Percentiles rank a stretch among this genome's conserved stretches.
phyloP scores from a whole-genome alignment of 2,797 vertebrate genomes.

The Etheostoma perlongum region DNA sequence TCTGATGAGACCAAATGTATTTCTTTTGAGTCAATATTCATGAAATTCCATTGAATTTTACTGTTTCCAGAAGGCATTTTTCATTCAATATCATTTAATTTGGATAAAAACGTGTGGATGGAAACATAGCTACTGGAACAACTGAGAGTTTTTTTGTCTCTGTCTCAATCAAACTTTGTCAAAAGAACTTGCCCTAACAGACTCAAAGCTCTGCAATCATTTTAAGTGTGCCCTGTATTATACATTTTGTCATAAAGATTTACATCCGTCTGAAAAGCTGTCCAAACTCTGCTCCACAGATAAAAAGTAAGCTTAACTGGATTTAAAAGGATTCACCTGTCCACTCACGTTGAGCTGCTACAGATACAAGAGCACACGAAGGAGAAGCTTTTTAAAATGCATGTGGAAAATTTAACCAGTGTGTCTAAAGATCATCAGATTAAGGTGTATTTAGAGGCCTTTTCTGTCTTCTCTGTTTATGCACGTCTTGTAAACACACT shows the following conservation, averaged over 20 bases:
- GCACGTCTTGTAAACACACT: constrained; percentile 28
- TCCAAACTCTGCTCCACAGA: neutral
- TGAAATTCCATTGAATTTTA: no score
- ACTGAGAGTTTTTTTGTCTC: no score
- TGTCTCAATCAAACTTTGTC: neutral
- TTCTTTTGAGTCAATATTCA: no score
- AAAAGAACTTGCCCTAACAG: neutral
- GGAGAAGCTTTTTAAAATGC: constrained; percentile 8
- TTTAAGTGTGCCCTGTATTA: no score
- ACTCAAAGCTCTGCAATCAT: neutral
- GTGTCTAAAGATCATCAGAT: constrained; percentile 29
- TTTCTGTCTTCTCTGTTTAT: constrained; percentile 46
- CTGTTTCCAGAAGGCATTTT: no score
- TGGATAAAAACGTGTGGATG: no score
- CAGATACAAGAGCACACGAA: constrained; percentile 12
- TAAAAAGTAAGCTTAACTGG: constrained; percentile 3
- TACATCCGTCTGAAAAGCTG: neutral
- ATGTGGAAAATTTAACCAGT: constrained; percentile 1
- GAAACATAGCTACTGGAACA: no score
- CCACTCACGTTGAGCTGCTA: neutral
- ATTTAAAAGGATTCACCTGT: neutral
- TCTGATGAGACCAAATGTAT: no score
- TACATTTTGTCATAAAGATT: neutral
- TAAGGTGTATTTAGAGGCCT: constrained; percentile 26
- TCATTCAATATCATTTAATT: no score